phyloP scores from a whole-genome alignment of 1,140 invertebrate genomes.

The Matsumurasca onukii region DNA sequence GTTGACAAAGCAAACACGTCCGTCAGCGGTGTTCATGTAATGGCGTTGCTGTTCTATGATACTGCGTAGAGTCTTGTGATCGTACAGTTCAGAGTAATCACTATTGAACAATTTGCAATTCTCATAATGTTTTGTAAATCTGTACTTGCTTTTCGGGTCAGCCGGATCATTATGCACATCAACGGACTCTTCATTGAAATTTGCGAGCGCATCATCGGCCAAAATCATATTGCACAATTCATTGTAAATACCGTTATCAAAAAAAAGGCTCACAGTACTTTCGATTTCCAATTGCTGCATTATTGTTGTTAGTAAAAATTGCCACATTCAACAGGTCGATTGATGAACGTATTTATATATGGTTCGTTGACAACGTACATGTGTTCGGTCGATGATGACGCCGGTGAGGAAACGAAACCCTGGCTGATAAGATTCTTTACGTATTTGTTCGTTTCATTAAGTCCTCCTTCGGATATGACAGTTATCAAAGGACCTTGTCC shows the following conservation, averaged over 20 bases:
- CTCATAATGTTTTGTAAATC: neutral
- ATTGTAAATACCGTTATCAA: neutral
- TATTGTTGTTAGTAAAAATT: neutral
- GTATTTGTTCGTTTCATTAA: conserved; percentile 2
- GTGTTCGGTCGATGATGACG: neutral
- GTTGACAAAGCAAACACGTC: neutral
- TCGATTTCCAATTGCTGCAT: neutral
- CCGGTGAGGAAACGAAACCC: neutral
- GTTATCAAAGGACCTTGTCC: neutral
- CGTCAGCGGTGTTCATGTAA: neutral
- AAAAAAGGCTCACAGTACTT: neutral
- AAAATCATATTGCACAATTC: neutral
- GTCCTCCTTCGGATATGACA: conserved; percentile 7
- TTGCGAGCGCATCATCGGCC: neutral
- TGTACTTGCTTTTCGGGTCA: neutral
- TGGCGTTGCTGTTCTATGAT: neutral
- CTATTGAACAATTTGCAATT: neutral
- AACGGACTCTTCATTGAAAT: neutral
- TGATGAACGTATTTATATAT: conserved; percentile 12
- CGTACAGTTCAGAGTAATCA: neutral
- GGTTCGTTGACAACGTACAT: conserved; percentile 11
- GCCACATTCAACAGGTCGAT: conserved; percentile 14
- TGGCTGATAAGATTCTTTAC: conserved; percentile 1
- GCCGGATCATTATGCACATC: neutral
- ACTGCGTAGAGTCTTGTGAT: neutral